Base-by-base conservation (phyloP, 2,797 vertebrate species). In the Amazona ochrocephala region DNA sequence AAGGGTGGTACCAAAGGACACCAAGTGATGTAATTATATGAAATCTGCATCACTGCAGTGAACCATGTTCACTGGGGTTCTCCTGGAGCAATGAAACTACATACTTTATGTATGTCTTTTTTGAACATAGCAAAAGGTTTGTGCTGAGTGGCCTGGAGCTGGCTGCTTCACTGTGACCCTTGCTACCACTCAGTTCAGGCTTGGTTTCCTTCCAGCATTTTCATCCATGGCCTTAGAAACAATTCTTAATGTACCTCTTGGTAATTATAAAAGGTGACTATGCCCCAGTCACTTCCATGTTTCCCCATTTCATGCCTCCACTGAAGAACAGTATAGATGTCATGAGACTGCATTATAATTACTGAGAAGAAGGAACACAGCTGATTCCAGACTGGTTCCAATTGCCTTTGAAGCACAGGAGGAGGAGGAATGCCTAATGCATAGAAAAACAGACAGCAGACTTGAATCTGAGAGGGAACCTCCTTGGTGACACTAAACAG, bases 101-200 rank as follows among this genome's bases (percentile, higher is more conserved):
- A 8, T 3, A 9, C 8, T 48, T 45, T 24, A 71, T 0, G 0
- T 5, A 4, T 8, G 18, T 18, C 30, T n/a, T 53, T 51, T 26
- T 8, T 21, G 8, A n/a, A 19, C 10, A 61, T 10, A 20, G 24
- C 11, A 44, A 23, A 50, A 51, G 27, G 18, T 56, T 53, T 34
- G 13, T 22, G 39, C 30, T 12, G n/a, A 50, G 39, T 17, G 23
- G 23, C 68, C 32, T 0, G 0, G 48, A 60, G 30, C 29, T 58
- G 29, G 8, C 58, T 29, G 32, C 17, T 48, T 23, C 12, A 41
- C 12, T 30, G 45, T 44, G 56, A 67, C 24, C 37, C 47, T 56
- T 6, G 7, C 48, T 58, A 23, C 34, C 22, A 4, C 51, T 11
- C 56, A 22, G 34, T 48, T 84, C 44, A 58, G 48, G 19, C 6